Base-by-base conservation (phyloP, 2,113 vertebrate genomes). In the Cyphomyrus discorhynchus region DNA sequence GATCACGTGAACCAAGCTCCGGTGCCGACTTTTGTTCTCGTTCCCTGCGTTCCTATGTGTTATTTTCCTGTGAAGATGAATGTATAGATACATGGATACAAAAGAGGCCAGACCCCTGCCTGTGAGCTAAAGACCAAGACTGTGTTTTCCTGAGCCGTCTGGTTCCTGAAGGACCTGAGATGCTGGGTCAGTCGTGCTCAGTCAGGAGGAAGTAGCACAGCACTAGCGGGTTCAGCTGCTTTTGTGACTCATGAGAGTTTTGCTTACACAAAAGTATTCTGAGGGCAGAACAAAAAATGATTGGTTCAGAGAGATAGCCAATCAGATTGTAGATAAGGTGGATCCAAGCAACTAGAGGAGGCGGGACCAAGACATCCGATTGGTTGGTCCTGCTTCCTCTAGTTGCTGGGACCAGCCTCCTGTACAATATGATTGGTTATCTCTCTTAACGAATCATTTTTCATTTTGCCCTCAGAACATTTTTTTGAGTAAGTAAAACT, bases 11-110 rank as follows among this genome's bases (percentile, higher is more conserved):
- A n/a, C 42, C 47, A 42, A 21, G 89, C 56, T 90, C 58, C 89
- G 70, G 90, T 88, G 88, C 90, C 90, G 84, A 91, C 91, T 77
- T 91, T 82, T 89, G 1, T 89, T 52, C 82, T 24, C 89, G 88
- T 86, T 52, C n/a, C 52, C 87, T 10, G 19, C 83, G 87, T 91
- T 90, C 90, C 90, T 7, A 62, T 88, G 27, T 91, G 39, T 90
- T 90, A 86, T 89, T 90, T 86, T 86, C 58, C n/a, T n/a, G 46
- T 70, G 82, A 70, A 31, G 42, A 74, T 86, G 24, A 39, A 50
- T 45, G 45, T 24, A 42, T 27, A n/a, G 42, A 86, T 52, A 53
- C 45, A 27, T 70, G 50, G 84, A 50, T 86, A 66, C 35, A 74
- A 74, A 70, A 31, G 10, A 27, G n/a, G 62, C 10, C 62, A 31